These are phyloP conservation scores for Poecilia latipinna DNA, from an alignment of 2,113 vertebrate genomes.

Conservation along the genomic window DNA sequence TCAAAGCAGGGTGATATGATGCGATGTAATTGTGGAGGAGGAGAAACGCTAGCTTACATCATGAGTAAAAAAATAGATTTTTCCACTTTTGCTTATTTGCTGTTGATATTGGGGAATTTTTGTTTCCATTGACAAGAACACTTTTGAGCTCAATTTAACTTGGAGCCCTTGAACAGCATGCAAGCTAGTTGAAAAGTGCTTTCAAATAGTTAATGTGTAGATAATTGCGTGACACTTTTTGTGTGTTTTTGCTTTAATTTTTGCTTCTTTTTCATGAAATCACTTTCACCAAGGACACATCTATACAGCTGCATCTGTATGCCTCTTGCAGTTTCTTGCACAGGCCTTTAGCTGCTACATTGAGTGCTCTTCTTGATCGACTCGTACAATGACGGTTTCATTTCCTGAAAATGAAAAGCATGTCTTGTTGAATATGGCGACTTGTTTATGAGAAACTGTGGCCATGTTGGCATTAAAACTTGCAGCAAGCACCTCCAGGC, in stretches of 20 bases:
- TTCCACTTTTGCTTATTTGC: neutral
- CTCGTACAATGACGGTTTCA: neutral
- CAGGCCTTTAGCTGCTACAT: neutral
- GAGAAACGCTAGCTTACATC: conserved; percentile 7
- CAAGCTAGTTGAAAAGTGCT: neutral
- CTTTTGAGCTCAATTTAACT: neutral
- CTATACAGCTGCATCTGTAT: neutral
- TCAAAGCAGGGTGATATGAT: conserved; percentile 53
- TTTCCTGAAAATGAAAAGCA: conserved; percentile 7
- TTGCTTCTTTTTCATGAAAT: neutral
- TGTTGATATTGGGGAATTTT: neutral
- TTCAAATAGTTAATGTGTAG: neutral
- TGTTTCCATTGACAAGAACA: conserved; percentile 1
- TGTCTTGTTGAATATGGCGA: neutral
- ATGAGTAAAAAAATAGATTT: conserved; percentile 21
- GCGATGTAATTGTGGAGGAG: conserved; percentile 31
- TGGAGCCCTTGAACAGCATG: neutral
- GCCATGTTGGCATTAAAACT: too few species aligned
- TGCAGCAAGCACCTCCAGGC: too few species aligned
- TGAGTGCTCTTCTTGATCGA: neutral
- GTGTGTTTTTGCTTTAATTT: neutral
- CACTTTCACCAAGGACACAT: neutral
- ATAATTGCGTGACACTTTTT: neutral
- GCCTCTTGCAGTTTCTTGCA: neutral
- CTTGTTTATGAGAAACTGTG: neutral